Base-by-base conservation (phyloP, 2,888 invertebrate species). In the Malthinus seriepunctatus region DNA sequence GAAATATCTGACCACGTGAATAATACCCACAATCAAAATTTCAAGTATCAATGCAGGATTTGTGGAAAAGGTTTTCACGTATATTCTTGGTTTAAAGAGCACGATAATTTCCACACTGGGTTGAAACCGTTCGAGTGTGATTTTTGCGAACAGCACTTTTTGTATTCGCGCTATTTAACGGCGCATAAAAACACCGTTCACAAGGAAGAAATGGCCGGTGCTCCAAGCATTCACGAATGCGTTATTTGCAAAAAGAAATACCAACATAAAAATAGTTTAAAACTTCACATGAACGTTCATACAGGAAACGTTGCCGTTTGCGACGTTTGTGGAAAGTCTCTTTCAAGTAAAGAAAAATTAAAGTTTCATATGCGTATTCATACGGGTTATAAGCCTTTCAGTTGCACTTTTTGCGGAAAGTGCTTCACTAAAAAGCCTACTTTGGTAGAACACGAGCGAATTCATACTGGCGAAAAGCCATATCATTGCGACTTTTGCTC, bases 41-140 rank as follows among this genome's bases (percentile, higher is more conserved):
- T 80, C 60, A 82, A 82, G 62, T 84, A 83, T 69, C 81, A 80
- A 67, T 84, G 84, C 68, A 79, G 80, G 50, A 77, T 80, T 7
- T 84, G 84, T 69, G 81, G 81, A 64, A 83, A 83, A 69, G 82
- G 82, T 10, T 84, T 84, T 62, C 81, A 81, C 74, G 80, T 83
- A 63, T 76, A 79, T 51, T 80, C 81, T 32, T 83, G 83, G 77
- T 83, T 82, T 59, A 78, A 81, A 67, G 84, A 84, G 51, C 85
- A 85, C 74, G 82, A 82, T 66, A 84, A 84, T 69, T 83, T 81
- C 32, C 84, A 84, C 73, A 82, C 81, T 10, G 82, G 82, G 53
- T 77, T 80, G 49, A 82, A 81, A 49, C 83, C 83, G 50, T 78
- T 83, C 56, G 80, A 79, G 11, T 84, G 84, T 64, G 80, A 82